Evolutionary conservation across 2,113 vertebrate species (phyloP).

Genomic region (Corythoichthys haematopterus): DNA sequence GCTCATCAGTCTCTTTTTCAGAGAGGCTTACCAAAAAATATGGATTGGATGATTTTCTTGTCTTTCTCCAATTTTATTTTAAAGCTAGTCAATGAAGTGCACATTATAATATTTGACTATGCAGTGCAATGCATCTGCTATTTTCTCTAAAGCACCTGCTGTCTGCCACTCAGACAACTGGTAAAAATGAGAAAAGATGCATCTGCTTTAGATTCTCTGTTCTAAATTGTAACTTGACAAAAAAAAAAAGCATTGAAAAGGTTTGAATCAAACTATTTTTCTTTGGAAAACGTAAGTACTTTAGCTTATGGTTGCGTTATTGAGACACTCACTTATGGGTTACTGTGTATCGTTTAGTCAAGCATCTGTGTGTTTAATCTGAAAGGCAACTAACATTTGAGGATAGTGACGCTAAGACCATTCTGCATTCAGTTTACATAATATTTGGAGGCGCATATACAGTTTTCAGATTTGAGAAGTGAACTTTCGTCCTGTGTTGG

Average conservation of each 20-base stretch:
- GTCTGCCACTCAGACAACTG: conserved; percentile 45
- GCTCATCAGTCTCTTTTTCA: no score
- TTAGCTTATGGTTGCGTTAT: conserved; percentile 31
- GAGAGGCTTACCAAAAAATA: no score
- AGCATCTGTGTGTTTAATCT: conserved; percentile 27
- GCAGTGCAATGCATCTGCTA: conserved; percentile 31
- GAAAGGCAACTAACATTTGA: no score
- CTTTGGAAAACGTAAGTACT: conserved; percentile 36
- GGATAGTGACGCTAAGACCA: no score
- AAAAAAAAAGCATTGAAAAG: conserved; percentile 27
- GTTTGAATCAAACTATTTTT: conserved; percentile 54
- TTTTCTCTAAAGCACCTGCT: conserved; percentile 40
- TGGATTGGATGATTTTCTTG: no score
- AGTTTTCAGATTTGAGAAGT: no score
- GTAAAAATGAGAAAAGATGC: conserved; percentile 44
- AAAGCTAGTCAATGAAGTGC: no score
- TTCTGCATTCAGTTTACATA: no score
- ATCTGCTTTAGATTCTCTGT: conserved; percentile 38
- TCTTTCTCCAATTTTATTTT: no score
- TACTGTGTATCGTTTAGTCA: conserved; percentile 36
- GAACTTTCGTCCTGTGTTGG: conserved; percentile 12
- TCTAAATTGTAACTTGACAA: conserved; percentile 45
- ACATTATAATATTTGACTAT: no score
- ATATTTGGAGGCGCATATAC: no score
- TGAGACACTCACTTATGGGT: conserved; percentile 16